Evolutionary conservation across 30 jellyfish, hydroid and myxozoan species (phyloP), one percentile per base, ranked within the genome.

Genomic region (Morbakka virulenta): DNA sequence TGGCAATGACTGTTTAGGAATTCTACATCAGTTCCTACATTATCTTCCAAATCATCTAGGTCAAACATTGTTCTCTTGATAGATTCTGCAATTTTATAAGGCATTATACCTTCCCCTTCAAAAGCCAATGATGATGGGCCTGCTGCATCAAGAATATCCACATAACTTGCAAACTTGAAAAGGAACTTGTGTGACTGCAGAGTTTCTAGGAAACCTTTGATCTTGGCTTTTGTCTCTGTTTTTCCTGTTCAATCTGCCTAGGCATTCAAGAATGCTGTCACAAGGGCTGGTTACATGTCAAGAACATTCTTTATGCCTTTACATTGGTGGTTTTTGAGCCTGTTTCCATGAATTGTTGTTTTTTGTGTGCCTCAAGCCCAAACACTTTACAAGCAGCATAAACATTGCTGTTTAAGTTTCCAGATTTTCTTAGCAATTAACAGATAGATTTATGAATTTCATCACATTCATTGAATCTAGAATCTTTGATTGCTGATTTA

Each of bases 191-290:
- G 79, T 12, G 75, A 34, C 32, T 80, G 88, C 65, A 77, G 29
- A 36, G 36, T 50, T 80, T 50, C 47, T 14, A 85, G 49, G 13
- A 76, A 24, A 28, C 96, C 96, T 35, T 30, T n/a, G n/a, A n/a
- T n/a, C n/a, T n/a, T n/a, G n/a, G n/a, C n/a, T n/a, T n/a, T n/a
- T n/a, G n/a, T n/a, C n/a, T n/a, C n/a, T n/a, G n/a, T n/a, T n/a
- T n/a, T n/a, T n/a, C n/a, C n/a, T n/a, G n/a, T n/a, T n/a, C 27
- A 41, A 68, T 67, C 89, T 23, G 95, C 89, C 30, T 62, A 57
- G 67, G 79, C 75, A 33, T 64, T 83, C 27, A 62, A 82, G 27
- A 83, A 82, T 0, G 94, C 82, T 14, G 89, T 78, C 21, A 78
- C 36, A 6, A 78, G 30, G 63, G 71, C 85, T 24, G 89, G 89